Conservation (phyloP, 2,113 vertebrate species). For the Lasiurus cinereus region DNA sequence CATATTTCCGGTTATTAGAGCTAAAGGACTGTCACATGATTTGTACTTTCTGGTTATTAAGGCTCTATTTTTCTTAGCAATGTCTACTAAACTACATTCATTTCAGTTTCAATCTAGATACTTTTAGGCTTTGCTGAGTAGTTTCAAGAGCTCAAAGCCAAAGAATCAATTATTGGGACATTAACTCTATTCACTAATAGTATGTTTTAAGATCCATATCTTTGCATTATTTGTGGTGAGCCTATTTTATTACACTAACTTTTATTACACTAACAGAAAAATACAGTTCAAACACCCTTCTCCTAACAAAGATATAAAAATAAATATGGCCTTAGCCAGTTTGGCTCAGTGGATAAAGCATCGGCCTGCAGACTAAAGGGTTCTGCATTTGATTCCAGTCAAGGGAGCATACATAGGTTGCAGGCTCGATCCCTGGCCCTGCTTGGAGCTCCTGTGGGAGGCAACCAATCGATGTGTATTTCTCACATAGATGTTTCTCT, state of each 20-base stretch:
- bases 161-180: background rate
- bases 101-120: slow-evolving; percentile 30
- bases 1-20: background rate
- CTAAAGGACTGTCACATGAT: background rate
- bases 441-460: too few species aligned
- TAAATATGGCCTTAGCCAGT: too few species aligned
- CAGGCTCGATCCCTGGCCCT: too few species aligned
- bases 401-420: too few species aligned
- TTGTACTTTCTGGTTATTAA: slow-evolving; percentile 70
- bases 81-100: slow-evolving; percentile 59
- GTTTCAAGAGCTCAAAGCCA: slow-evolving; percentile 30
- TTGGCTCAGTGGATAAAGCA: too few species aligned
- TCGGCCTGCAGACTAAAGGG: too few species aligned
- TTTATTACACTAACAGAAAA: background rate
- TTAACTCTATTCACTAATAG: background rate
- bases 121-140: slow-evolving; percentile 15
- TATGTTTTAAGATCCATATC: background rate
- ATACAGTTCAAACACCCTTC: too few species aligned
- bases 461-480: too few species aligned
- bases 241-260: background rate
- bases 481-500: too few species aligned
- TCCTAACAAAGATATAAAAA: too few species aligned
- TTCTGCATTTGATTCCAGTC: rapidly evolving
- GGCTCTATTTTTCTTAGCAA: slow-evolving; percentile 46
- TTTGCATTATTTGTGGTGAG: background rate